A percentile compares a stretch with the other conserved stretches of the same genome.
Conservation (phyloP, 2,888 invertebrate species). For the Nomada fucata region DNA sequence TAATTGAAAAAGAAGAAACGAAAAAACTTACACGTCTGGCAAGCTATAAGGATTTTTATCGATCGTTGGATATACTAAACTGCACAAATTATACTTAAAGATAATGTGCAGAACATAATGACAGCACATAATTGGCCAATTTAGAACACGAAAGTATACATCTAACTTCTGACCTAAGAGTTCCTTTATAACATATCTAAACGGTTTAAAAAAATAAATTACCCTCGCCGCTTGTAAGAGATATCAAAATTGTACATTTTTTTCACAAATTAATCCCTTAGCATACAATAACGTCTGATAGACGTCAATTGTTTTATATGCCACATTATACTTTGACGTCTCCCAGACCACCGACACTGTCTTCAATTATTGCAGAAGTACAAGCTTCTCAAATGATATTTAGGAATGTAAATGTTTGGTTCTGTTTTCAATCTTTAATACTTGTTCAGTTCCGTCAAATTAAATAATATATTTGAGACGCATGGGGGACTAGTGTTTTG, state of each 20-base stretch:
- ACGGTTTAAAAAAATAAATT: slow-evolving; percentile 33
- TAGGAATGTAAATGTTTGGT: too few species aligned
- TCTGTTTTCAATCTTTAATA: too few species aligned
- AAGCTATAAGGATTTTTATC: slow-evolving; percentile 12
- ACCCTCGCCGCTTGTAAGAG: slow-evolving; percentile 1
- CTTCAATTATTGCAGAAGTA: too few species aligned
- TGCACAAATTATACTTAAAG: slow-evolving; percentile 45
- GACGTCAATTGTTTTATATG: too few species aligned
- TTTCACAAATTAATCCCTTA: not conserved
- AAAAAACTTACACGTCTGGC: slow-evolving; percentile 40
- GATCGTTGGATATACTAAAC: slow-evolving; percentile 66
- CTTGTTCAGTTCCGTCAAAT: not conserved
- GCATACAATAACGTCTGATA: too few species aligned
- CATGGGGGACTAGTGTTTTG: too few species aligned
- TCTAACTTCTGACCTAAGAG: slow-evolving; percentile 28
- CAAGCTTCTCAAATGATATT: too few species aligned
- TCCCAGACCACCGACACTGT: too few species aligned
- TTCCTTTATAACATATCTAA: not conserved
- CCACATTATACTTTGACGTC: too few species aligned
- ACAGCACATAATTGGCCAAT: slow-evolving; percentile 61
- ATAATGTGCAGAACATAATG: slow-evolving; percentile 67
- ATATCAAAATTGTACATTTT: not conserved
- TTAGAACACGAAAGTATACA: slow-evolving; percentile 57
- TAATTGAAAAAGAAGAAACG: too few species aligned
- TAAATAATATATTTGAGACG: not conserved